Percentiles rank a stretch among this genome's conserved stretches.
Conservation (phyloP, 2,888 invertebrate genomes). For the Trissolcus japonicus region DNA sequence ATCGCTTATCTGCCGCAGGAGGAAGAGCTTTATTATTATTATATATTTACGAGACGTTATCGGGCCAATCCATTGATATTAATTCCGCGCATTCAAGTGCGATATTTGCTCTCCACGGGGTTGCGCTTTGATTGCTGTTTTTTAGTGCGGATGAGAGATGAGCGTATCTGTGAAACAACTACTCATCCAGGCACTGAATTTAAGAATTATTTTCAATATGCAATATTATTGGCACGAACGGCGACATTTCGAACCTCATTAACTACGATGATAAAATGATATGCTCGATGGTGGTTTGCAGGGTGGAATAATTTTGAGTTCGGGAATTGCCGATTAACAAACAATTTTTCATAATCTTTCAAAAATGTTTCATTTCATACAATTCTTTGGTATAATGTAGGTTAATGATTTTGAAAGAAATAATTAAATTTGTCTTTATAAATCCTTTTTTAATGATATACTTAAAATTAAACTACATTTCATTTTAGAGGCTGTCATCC, state of each 20-base stretch:
- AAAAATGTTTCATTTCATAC: too few species aligned
- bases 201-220: conserved; percentile 10
- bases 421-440: too few species aligned
- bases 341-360: too few species aligned
- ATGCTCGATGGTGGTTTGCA: too few species aligned
- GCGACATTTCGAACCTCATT: conserved; percentile 15
- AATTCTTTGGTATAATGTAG: too few species aligned
- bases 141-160: conserved; percentile 25
- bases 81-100: conserved; percentile 66
- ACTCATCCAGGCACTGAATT: conserved; percentile 33
- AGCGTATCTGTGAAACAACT: conserved; percentile 8
- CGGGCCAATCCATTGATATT: conserved; percentile 71
- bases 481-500: too few species aligned
- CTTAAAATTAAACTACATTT: too few species aligned
- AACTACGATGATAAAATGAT: too few species aligned
- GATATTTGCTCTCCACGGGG: conserved; percentile 49
- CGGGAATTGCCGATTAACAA: too few species aligned
- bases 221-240: conserved; percentile 21
- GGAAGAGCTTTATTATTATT: conserved; percentile 70
- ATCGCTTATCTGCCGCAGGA: conserved; percentile 60
- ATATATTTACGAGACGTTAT: conserved; percentile 72
- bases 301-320: too few species aligned
- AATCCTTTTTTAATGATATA: too few species aligned
- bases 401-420: too few species aligned
- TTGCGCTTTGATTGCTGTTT: conserved; percentile 43